Base-by-base conservation (phyloP, 2,888 invertebrate species). In the Microchrysa polita region DNA sequence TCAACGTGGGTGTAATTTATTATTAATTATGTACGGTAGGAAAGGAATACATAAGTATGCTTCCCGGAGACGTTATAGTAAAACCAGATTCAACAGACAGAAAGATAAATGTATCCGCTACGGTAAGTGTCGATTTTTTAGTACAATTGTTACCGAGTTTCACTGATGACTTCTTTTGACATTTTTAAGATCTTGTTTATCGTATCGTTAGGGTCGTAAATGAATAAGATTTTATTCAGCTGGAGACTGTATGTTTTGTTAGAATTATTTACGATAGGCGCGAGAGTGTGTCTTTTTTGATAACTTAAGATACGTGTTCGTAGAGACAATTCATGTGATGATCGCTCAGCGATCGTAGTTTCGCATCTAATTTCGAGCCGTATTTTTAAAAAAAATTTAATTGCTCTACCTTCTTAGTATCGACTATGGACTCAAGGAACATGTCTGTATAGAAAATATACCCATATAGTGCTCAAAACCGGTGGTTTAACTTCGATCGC, bases 11-110 rank as follows among this genome's bases (percentile, higher is more conserved):
- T 63, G 73, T 73, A 73, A 73, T 73, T 73, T 73, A 73, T 73
- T 73, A 73, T 73, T 73, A 73, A 73, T 73, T 73, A 73, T 73
- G 69, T 69, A 69, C 69, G 57, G 69, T 69, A 69, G 69, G 69
- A 18, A 55, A 69, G 55, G 55, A 34, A 69, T 69, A 9, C n/a
- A 69, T 23, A 69, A 69, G n/a, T 69, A 57, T 20, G 69, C 53
- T 55, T 53, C 67, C 52, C 2, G 34, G 53, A 16, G 40, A 16
- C 27, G 27, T n/a, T n/a, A n/a, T n/a, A n/a, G n/a, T 20, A 16
- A 57, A 12, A 34, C 22, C 9, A 69, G 69, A 69, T 55, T 69
- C 5, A 57, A 14, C 57, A 27, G 27, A 69, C 57, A 69, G 40
- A 20, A 57, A 69, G 69, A 57, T 40, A 57, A 69, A 69, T 69